phyloP scores from a whole-genome alignment of 2,113 vertebrate genomes.

The Oostethus manadensis region DNA sequence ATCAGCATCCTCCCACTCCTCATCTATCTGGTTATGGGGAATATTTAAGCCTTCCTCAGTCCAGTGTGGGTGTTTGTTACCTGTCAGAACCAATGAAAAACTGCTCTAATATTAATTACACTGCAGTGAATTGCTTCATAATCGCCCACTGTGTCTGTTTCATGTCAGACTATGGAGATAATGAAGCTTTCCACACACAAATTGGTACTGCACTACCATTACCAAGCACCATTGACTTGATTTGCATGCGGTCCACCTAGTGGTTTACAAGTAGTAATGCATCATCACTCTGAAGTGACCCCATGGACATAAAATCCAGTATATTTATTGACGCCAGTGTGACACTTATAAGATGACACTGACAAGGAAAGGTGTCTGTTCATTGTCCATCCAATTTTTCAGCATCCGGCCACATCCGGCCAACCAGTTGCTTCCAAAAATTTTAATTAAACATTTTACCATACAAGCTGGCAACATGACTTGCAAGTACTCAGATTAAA shows the following conservation, averaged over 20 bases:
- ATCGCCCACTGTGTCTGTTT: conserved; percentile 8
- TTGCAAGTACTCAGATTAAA: no score
- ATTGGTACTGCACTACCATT: background rate
- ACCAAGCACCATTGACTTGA: background rate
- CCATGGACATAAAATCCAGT: conserved; percentile 4
- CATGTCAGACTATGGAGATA: background rate
- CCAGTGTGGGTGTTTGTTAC: conserved; percentile 37
- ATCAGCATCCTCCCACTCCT: conserved; percentile 7
- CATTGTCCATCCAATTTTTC: conserved; percentile 18
- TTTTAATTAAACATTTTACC: no score
- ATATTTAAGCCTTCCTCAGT: conserved; percentile 3
- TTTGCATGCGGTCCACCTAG: conserved; percentile 33
- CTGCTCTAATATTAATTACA: conserved; percentile 44
- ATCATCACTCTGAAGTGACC: background rate
- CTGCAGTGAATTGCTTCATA: conserved; percentile 10
- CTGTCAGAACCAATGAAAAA: conserved; percentile 43
- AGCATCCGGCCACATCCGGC: no score
- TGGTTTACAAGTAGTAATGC: conserved; percentile 17
- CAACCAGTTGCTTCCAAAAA: no score
- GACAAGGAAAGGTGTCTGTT: conserved; percentile 5
- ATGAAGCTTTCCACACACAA: conserved; percentile 1
- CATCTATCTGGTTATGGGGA: background rate
- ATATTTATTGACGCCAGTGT: conserved; percentile 10
- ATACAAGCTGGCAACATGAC: no score
- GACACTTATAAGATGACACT: conserved; percentile 8